Base-by-base conservation (phyloP, 2,797 vertebrate species). In the Salmo trutta region DNA sequence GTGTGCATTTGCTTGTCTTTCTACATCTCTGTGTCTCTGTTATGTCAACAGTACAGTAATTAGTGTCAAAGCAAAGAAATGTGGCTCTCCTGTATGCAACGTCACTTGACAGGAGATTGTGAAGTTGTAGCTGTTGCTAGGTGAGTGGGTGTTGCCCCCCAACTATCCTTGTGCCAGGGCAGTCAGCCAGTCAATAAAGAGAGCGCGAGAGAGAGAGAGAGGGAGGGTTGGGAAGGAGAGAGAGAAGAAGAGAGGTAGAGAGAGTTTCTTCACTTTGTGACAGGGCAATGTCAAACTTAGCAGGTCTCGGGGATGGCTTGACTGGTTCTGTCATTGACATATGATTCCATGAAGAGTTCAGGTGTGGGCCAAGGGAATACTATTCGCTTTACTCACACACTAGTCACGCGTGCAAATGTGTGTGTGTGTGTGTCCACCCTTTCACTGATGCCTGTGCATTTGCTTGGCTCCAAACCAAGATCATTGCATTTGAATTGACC, bases 281-380 rank as follows among this genome's bases (percentile, higher is more conserved):
- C 10, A 36, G 27, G 53, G 24, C 19, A 21, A 71, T 41, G 19
- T 79, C 33, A 68, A 82, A 82, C 79, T 80, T 76, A 76, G 74
- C 80, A 36, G 75, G 29, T 86, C 68, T 70, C 74, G 68, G 66
- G 41, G 80, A 80, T 85, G 65, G 82, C 82, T 64, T 52, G 75
- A 87, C 87, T 76, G 84, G 80, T 89, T 90, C 77, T 87, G 85
- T 85, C 79, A 84, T 66, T 66, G 73, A 82, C 69, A 73, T 77
- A 73, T 76, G 56, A 67, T 67, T 82, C 77, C 75, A 69, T 82
- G 51, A 77, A 74, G 59, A 54, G 73, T 24, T 62, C n/a, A 62
- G 7, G 8, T 62, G 59, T 21, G 10, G n/a, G 6, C 5, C 21
- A 21, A 62, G 4, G n/a, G 59, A 62, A 62, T 62, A 62, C 14